Conservation (phyloP, 2,888 invertebrate genomes). For the Meliscaeva auricollis region DNA sequence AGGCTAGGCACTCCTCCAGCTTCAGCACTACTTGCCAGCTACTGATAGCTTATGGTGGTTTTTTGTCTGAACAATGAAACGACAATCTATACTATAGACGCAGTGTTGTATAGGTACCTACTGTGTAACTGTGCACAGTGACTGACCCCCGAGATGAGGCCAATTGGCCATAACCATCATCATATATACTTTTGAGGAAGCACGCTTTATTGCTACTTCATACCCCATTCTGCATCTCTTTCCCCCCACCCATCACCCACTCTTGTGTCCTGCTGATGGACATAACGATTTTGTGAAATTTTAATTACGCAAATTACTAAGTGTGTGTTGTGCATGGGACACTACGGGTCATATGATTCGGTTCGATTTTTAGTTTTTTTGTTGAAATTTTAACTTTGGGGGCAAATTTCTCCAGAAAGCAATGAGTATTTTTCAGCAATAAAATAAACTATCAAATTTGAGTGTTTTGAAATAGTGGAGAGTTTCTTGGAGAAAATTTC, state of each 20-base stretch:
- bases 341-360: not conserved
- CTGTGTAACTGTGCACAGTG: not conserved
- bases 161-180: conserved; percentile 31
- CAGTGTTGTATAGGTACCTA: not conserved
- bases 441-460: too few species aligned
- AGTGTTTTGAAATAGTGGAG: too few species aligned
- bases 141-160: conserved; percentile 47
- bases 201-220: conserved; percentile 1
- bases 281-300: conserved; percentile 71
- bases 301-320: conserved; percentile 75
- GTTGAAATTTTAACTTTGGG: too few species aligned
- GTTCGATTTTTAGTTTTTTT: not conserved
- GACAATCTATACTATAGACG: conserved; percentile 10
- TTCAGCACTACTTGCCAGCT: not conserved
- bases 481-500: too few species aligned
- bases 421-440: too few species aligned
- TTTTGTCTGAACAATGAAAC: conserved; percentile 13
- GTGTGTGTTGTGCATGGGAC: conserved; percentile 29
- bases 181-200: conserved; percentile 14
- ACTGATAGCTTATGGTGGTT: conserved; percentile 3
- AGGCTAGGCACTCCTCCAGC: conserved; percentile 8
- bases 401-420: too few species aligned
- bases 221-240: not conserved
- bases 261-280: not conserved
- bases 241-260: too few species aligned